phyloP scores from a whole-genome alignment of 2,888 invertebrate genomes.

The Alsophila aescularia region DNA sequence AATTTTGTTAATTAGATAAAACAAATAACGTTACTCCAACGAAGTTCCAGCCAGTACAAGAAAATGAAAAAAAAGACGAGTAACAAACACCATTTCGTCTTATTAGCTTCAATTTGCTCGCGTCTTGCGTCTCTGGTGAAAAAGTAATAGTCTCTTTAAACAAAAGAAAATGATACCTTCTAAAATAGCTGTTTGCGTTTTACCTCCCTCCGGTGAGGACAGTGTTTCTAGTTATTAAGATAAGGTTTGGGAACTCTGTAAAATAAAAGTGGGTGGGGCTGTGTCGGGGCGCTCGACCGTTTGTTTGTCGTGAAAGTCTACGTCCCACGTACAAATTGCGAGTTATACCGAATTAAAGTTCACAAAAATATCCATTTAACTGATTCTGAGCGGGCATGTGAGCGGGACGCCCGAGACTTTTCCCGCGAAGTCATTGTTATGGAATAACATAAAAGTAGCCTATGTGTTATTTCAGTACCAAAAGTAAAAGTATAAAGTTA shows the following conservation, averaged over 20 bases:
- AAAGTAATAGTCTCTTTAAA: constrained; percentile 16
- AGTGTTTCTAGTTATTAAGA: background rate
- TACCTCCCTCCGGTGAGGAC: background rate
- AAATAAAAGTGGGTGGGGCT: no score
- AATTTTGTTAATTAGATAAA: constrained; percentile 5
- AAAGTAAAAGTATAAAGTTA: no score
- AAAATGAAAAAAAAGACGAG: constrained; percentile 43
- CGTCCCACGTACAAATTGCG: no score
- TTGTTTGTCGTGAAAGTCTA: no score
- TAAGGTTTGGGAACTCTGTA: background rate
- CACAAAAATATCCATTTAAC: no score
- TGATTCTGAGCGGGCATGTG: no score
- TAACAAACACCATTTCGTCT: constrained; percentile 47
- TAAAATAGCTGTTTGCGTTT: constrained; percentile 5
- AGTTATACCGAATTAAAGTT: no score
- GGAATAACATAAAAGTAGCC: no score
- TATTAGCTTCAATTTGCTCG: constrained; percentile 51
- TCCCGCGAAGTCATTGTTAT: no score
- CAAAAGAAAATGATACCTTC: constrained; percentile 16
- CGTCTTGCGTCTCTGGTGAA: constrained; percentile 37
- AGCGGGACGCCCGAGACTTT: no score
- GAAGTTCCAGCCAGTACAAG: constrained; percentile 20
- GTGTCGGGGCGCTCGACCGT: no score
- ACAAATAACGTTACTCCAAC: constrained; percentile 24
- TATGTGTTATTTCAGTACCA: no score